These are phyloP conservation scores for Distichodus sexfasciatus DNA, from an alignment of 2,797 vertebrate genomes.

Conservation along the genomic window DNA sequence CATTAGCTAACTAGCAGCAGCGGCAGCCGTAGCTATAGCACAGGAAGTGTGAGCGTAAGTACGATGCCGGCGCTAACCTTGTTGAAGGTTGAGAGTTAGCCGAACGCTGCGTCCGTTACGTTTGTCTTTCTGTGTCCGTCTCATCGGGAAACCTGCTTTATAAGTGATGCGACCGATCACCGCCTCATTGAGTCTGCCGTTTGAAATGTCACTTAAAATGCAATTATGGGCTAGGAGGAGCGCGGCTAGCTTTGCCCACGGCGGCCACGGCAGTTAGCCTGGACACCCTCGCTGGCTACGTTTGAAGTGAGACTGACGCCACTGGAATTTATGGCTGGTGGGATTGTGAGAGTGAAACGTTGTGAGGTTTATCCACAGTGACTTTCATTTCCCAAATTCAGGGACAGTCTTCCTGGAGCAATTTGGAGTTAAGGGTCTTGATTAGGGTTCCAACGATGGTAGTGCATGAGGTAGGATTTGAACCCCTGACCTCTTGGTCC, in stretches of 20 bases:
- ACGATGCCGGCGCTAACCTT: constrained; percentile 49
- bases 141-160: constrained; percentile 51
- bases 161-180: constrained; percentile 48
- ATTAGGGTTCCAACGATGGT: too few relatives aligned
- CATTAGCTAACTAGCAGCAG: constrained; percentile 46
- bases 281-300: background rate
- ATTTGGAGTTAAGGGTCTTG: too few relatives aligned
- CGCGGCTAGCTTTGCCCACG: constrained; percentile 24
- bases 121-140: constrained; percentile 29
- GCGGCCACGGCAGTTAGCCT: background rate
- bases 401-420: too few relatives aligned
- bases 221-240: constrained; percentile 46
- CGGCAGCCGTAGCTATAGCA: constrained; percentile 29
- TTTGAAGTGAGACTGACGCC: constrained; percentile 14
- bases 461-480: too few relatives aligned
- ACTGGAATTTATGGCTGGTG: constrained; percentile 17
- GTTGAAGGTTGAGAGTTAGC: constrained; percentile 48
- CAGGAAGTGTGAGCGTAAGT: constrained; percentile 33
- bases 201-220: constrained; percentile 49
- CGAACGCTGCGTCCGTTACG: constrained; percentile 30
- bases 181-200: constrained; percentile 46
- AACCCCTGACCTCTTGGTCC: too few relatives aligned
- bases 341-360: too few relatives aligned
- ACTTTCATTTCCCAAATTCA: too few relatives aligned
- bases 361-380: too few relatives aligned